A percentile compares a stretch with the other conserved stretches of the same genome.
Evolutionary conservation across 2,888 invertebrate species (phyloP).

Genomic region (Thecocarcelia acutangulata): DNA sequence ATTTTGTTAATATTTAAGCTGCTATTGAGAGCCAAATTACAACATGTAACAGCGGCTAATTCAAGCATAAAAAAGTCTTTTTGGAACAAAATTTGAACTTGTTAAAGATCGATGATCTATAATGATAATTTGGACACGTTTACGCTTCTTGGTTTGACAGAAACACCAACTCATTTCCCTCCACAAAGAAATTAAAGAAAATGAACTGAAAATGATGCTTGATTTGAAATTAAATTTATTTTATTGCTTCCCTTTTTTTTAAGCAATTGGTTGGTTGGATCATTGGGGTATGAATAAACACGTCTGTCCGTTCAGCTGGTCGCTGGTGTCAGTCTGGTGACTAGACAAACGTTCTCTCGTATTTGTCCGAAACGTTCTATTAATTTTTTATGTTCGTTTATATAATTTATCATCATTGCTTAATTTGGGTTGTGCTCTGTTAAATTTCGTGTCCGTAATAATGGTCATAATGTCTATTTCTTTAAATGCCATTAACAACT

Average conservation of each 20-base stretch:
- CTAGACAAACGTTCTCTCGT: slow-evolving; percentile 7
- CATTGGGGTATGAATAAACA: background rate
- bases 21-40: slow-evolving; percentile 58
- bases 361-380: slow-evolving; percentile 64
- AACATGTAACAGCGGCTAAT: slow-evolving; percentile 58
- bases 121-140: slow-evolving; percentile 68
- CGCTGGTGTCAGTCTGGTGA: slow-evolving; percentile 30
- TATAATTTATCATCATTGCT: slow-evolving; percentile 69
- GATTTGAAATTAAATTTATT: slow-evolving; percentile 52
- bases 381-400: slow-evolving; percentile 63
- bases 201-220: slow-evolving; percentile 36
- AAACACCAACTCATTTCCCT: slow-evolving; percentile 8
- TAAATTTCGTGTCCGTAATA: slow-evolving; percentile 65
- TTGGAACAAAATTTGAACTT: slow-evolving; percentile 36
- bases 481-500: slow-evolving; percentile 61
- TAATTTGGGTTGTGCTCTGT: slow-evolving; percentile 69
- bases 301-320: background rate
- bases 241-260: slow-evolving; percentile 59
- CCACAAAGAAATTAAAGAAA: slow-evolving; percentile 16
- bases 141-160: slow-evolving; percentile 65
- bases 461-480: slow-evolving; percentile 68
- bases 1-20: slow-evolving; percentile 35
- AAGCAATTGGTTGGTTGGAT: background rate
- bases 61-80: slow-evolving; percentile 58
- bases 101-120: slow-evolving; percentile 67